phyloP scores from a whole-genome alignment of 1,140 invertebrate genomes.

The Trachelipus rathkii region DNA sequence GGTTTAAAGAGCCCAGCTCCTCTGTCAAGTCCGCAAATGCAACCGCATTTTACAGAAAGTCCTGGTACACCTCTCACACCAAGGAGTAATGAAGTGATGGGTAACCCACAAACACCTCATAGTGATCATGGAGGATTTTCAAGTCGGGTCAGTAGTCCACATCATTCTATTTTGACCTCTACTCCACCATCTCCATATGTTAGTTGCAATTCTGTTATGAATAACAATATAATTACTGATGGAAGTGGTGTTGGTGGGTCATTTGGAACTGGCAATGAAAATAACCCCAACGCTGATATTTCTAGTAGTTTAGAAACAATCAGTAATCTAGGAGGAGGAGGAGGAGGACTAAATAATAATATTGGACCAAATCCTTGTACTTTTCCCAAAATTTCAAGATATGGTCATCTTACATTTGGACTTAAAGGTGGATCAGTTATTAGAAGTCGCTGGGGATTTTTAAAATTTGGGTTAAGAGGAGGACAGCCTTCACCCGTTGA shows the following conservation, averaged over 20 bases:
- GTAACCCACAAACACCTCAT: conserved; percentile 34
- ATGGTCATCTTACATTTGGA: conserved; percentile 37
- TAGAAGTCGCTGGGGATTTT: conserved; percentile 42
- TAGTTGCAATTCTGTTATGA: background rate
- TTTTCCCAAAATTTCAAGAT: conserved; percentile 27
- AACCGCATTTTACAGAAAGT: conserved; percentile 33
- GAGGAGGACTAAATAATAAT: conserved; percentile 36
- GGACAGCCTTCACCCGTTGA: conserved; percentile 26
- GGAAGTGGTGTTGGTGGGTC: background rate
- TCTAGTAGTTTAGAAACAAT: background rate
- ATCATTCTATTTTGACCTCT: conserved; percentile 34
- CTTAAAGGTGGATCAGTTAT: conserved; percentile 34
- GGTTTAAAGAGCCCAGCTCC: conserved; percentile 38
- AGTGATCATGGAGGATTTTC: conserved; percentile 37
- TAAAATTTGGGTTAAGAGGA: conserved; percentile 41
- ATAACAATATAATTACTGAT: background rate
- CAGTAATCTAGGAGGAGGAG: conserved; percentile 30
- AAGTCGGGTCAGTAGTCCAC: conserved; percentile 36
- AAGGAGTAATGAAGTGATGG: conserved; percentile 29
- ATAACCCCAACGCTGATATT: background rate
- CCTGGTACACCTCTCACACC: conserved; percentile 39
- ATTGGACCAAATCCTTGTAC: conserved; percentile 25
- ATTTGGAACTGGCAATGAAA: background rate
- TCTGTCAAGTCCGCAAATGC: conserved; percentile 37
- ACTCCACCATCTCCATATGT: background rate